Evolutionary conservation across 2,797 vertebrate genomes (phyloP).

Genomic region (Cynodonichthys magdalenae): DNA sequence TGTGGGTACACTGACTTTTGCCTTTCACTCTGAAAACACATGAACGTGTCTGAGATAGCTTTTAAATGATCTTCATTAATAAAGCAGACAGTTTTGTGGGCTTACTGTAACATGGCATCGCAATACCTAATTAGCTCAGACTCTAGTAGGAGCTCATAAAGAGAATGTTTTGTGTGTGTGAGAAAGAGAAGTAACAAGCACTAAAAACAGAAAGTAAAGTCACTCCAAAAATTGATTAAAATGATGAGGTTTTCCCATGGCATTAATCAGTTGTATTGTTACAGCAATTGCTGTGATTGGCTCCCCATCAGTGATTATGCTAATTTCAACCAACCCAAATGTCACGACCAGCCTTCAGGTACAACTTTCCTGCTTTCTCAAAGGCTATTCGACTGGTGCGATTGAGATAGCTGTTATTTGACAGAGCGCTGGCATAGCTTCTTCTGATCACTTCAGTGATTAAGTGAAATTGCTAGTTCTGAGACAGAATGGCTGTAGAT

Average conservation of each 20-base stretch:
- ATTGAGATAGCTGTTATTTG: slow-evolving; percentile 80
- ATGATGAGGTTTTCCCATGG: slow-evolving; percentile 66
- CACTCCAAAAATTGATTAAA: slow-evolving; percentile 75
- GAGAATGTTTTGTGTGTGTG: slow-evolving; percentile 10
- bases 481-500: slow-evolving; percentile 68
- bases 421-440: slow-evolving; percentile 68
- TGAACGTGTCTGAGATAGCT: slow-evolving; percentile 2
- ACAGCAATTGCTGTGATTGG: slow-evolving; percentile 73
- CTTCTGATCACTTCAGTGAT: slow-evolving; percentile 77
- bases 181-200: slow-evolving; percentile 3
- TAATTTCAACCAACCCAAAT: slow-evolving; percentile 80
- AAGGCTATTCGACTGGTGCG: slow-evolving; percentile 61
- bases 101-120: slow-evolving; percentile 3
- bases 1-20: neutral
- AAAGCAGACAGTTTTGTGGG: slow-evolving; percentile 7
- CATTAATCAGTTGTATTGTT: slow-evolving; percentile 84
- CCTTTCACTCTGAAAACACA: neutral
- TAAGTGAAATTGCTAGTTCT: slow-evolving; percentile 80
- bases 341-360: slow-evolving; percentile 75
- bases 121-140: slow-evolving; percentile 29
- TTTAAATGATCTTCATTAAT: slow-evolving; percentile 22
- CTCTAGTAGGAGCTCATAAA: slow-evolving; percentile 2
- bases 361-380: slow-evolving; percentile 59
- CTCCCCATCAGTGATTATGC: slow-evolving; percentile 81
- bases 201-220: slow-evolving; percentile 63